Percentiles rank a stretch among this genome's conserved stretches.
These are phyloP conservation scores for Mimumesa dahlbomi DNA, from an alignment of 2,888 invertebrate species.

Conservation along the genomic window DNA sequence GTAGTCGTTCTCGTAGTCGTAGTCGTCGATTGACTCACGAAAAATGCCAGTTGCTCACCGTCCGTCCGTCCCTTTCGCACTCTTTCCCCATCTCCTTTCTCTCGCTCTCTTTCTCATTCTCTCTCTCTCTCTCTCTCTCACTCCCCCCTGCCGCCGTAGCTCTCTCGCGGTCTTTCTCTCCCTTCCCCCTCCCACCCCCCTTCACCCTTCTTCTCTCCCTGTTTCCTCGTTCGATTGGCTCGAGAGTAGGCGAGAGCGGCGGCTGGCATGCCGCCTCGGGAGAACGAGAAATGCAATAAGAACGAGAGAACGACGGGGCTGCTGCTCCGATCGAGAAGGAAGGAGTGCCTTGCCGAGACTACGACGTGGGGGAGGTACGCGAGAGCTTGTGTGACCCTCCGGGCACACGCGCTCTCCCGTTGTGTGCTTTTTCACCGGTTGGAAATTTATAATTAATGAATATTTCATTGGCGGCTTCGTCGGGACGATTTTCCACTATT, in stretches of 20 bases:
- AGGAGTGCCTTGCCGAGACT: constrained; percentile 38
- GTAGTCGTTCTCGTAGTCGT: not conserved
- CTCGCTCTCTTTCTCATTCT: constrained; percentile 12
- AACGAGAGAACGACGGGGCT: constrained; percentile 47
- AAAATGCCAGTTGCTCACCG: constrained; percentile 51
- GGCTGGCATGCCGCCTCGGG: constrained; percentile 56
- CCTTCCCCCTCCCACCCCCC: constrained; percentile 19
- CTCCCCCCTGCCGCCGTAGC: constrained; percentile 25
- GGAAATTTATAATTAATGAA: constrained; percentile 21
- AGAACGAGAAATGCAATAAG: constrained; percentile 65
- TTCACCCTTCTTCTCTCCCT: constrained; percentile 35
- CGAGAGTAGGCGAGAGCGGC: constrained; percentile 42
- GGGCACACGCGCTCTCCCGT: not conserved
- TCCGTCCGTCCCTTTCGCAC: constrained; percentile 27
- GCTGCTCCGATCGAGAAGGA: constrained; percentile 43
- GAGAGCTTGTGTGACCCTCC: constrained; percentile 24
- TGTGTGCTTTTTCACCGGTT: not conserved
- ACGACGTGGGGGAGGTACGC: constrained; percentile 40
- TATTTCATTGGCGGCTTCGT: too few species aligned
- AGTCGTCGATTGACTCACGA: constrained; percentile 52
- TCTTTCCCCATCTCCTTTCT: constrained; percentile 26
- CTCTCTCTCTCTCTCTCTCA: constrained; percentile 11
- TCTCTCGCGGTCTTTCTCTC: constrained; percentile 6
- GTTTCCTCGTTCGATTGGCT: constrained; percentile 47
- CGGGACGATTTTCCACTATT: too few species aligned